Evolutionary conservation across 2,888 invertebrate genomes (phyloP), one percentile per base, ranked within the genome.

Genomic region (Panopea generosa): DNA sequence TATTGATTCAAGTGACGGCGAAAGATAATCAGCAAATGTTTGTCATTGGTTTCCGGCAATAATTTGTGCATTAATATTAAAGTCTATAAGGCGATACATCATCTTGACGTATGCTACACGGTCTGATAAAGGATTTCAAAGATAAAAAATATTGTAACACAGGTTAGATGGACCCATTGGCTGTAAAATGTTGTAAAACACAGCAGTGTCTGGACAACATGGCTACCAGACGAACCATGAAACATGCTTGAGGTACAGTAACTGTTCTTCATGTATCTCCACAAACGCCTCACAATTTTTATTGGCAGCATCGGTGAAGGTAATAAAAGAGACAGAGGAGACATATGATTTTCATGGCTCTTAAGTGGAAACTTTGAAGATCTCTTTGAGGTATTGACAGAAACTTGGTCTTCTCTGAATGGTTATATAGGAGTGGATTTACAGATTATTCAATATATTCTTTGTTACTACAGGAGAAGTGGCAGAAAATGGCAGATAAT

Each of bases 21-120:
- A 47, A 50, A 29, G 50, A 62, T 62, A 38, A 20, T 33, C 29
- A 38, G 52, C 24, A 50, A 52, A 52, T 62, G 50, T 62, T 50
- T 62, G 61, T 20, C 62, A 6, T 52, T 18, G 38, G 62, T 62
- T 62, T 62, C 57, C 47, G 59, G 59, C 68, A 49, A 63, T 68
- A 63, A 63, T 66, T 70, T 70, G 50, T 66, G 66, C 69, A 75
- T 75, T 75, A 70, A 67, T 70, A 66, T 62, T 52, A 65, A 66
- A 66, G 49, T 49, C 53, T 63, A 60, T 40, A 45, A 16, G 50
- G 56, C 50, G 29, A 70, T 76, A 66, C 50, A 70, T 76, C 70
- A 71, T 70, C 52, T 61, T 76, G 70, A 62, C 70, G 50, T 60
- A 52, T 27, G 66, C 61, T 61, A 66, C 52, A 61, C 60, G 69